A percentile compares a stretch with the other conserved stretches of the same genome.
These are phyloP conservation scores for Atethmia centrago DNA, from an alignment of 2,888 invertebrate genomes.

Conservation along the genomic window DNA sequence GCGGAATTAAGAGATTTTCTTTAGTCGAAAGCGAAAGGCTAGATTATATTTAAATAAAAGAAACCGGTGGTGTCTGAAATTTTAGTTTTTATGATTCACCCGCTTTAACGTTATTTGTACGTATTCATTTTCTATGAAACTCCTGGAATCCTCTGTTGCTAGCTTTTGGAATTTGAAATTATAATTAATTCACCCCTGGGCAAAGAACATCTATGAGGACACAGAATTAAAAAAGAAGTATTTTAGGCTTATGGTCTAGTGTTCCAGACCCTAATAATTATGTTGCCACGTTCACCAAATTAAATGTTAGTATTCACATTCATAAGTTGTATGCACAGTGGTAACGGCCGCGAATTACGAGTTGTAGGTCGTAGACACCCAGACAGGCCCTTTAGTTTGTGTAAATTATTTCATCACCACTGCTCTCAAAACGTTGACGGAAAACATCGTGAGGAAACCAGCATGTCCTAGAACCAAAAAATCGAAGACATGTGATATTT, in stretches of 20 bases:
- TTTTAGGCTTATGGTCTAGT: not conserved
- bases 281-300: not conserved
- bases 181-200: not conserved
- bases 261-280: not conserved
- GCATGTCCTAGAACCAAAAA: too few species aligned
- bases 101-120: not conserved
- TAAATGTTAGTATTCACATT: not conserved
- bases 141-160: not conserved
- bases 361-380: too few species aligned
- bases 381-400: too few species aligned
- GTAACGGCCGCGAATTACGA: too few species aligned
- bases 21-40: slow-evolving; percentile 19
- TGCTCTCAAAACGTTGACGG: too few species aligned
- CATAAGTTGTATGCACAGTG: too few species aligned
- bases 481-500: too few species aligned
- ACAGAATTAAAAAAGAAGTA: not conserved
- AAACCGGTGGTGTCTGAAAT: not conserved
- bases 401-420: too few species aligned
- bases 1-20: slow-evolving; percentile 35
- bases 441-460: too few species aligned
- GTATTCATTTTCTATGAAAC: not conserved
- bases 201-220: too few species aligned
- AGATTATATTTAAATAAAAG: slow-evolving; percentile 26
- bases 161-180: not conserved
- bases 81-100: not conserved